These are phyloP conservation scores for Eristalinus aeneus DNA, from an alignment of 2,888 invertebrate species.

Conservation along the genomic window DNA sequence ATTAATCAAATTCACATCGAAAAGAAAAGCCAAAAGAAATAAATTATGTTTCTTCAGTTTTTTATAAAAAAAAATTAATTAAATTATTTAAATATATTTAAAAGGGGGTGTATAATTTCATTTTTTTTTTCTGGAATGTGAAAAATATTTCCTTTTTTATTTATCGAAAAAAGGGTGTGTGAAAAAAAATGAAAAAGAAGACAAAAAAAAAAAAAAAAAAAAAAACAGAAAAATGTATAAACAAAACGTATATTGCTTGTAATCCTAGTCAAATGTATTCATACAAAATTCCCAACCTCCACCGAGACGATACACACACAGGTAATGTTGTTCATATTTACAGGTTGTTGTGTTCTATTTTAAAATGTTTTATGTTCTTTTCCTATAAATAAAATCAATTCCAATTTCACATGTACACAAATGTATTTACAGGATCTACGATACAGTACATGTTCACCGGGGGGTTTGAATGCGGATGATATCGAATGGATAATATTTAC, in stretches of 20 bases:
- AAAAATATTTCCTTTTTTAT: not conserved
- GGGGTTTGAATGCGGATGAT: conserved; percentile 44
- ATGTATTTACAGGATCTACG: conserved; percentile 54
- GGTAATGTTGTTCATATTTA: conserved; percentile 51
- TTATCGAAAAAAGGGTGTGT: not conserved
- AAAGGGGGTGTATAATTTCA: not conserved
- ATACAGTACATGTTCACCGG: conserved; percentile 39
- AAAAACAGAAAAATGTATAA: not conserved
- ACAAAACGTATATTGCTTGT: not conserved
- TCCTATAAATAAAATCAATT: conserved; percentile 2
- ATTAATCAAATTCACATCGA: conserved; percentile 12
- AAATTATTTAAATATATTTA: conserved; percentile 10
- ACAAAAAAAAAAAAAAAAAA: not conserved
- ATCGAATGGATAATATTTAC: conserved; percentile 61
- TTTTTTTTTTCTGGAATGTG: not conserved
- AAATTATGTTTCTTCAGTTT: no score
- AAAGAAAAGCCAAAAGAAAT: conserved; percentile 39
- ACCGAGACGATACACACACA: conserved; percentile 27
- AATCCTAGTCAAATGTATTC: conserved; percentile 46
- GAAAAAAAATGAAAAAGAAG: no score
- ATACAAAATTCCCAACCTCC: conserved; percentile 29
- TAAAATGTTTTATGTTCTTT: not conserved
- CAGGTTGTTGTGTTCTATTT: conserved; percentile 8
- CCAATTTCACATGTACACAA: not conserved
- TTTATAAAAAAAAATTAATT: not conserved